phyloP scores from a whole-genome alignment of 2,797 vertebrate genomes.

The Nannoperca australis region DNA sequence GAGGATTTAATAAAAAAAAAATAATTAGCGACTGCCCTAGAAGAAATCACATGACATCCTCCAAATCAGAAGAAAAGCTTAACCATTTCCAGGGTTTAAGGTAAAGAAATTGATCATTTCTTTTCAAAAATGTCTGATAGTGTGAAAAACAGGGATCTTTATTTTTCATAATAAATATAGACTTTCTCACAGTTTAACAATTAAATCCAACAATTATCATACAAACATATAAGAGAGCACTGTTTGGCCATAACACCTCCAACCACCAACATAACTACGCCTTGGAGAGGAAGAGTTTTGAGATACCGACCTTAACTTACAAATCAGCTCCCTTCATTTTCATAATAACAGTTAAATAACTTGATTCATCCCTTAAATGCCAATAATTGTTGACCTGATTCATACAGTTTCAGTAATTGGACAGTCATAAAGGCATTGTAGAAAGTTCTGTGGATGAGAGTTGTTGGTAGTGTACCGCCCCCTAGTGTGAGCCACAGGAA shows the following conservation, averaged over 20 bases:
- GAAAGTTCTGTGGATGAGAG: conserved; percentile 2
- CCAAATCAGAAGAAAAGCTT: conserved; percentile 10
- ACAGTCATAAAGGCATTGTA: not conserved
- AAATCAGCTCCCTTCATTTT: not conserved
- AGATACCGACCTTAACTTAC: not conserved
- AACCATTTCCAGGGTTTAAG: conserved; percentile 1
- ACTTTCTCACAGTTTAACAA: conserved; percentile 59
- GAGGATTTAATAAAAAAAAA: conserved; percentile 53
- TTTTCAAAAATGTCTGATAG: conserved; percentile 44
- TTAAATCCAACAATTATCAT: conserved; percentile 54
- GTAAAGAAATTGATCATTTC: conserved; percentile 19
- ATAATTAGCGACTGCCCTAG: conserved; percentile 45
- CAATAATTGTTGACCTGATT: conserved; percentile 5
- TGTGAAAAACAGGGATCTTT: conserved; percentile 61
- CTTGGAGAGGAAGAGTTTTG: conserved; percentile 16
- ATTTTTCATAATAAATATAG: conserved; percentile 80
- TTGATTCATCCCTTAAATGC: not conserved
- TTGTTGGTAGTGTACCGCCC: conserved; percentile 66
- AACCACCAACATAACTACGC: not conserved
- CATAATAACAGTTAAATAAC: conserved; percentile 7
- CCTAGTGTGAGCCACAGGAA: conserved; percentile 63
- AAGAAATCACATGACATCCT: conserved; percentile 27
- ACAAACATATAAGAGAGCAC: conserved; percentile 48
- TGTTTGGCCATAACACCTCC: conserved; percentile 34
- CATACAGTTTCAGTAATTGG: not conserved